Percentiles rank a stretch among this genome's conserved stretches.
Conservation (phyloP, 2,888 invertebrate species). For the Zaprionus lineosus region DNA sequence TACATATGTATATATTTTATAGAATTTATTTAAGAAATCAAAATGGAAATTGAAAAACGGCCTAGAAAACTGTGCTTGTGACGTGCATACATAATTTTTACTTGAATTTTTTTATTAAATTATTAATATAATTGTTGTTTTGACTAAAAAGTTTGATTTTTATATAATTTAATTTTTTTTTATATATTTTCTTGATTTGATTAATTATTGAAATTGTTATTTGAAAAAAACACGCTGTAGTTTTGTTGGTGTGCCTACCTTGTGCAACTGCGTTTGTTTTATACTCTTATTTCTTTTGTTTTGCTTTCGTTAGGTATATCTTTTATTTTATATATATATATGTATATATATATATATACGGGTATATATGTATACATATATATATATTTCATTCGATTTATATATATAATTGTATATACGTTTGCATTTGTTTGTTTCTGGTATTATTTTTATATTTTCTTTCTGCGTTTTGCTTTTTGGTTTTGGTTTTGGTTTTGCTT, state of each 20-base stretch:
- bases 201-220: constrained; percentile 73
- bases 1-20: constrained; percentile 37
- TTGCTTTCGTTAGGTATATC: constrained; percentile 36
- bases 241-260: constrained; percentile 81
- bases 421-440: constrained; percentile 38
- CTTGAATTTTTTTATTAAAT: constrained; percentile 29
- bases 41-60: constrained; percentile 63
- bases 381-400: constrained; percentile 63
- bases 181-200: constrained; percentile 37
- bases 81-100: constrained; percentile 67
- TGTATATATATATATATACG: constrained; percentile 55
- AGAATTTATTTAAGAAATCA: constrained; percentile 18
- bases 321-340: constrained; percentile 43
- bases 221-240: constrained; percentile 70
- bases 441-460: constrained; percentile 9
- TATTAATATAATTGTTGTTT: constrained; percentile 20
- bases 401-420: constrained; percentile 55
- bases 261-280: constrained; percentile 81
- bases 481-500: constrained; percentile 45
- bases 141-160: constrained; percentile 40
- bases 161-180: constrained; percentile 21
- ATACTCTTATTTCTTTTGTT: constrained; percentile 67
- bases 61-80: constrained; percentile 76
- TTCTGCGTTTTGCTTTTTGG: constrained; percentile 21
- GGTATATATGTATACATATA: constrained; percentile 64